Conservation (phyloP, 2,113 vertebrate genomes). For the Elephas maximus region DNA sequence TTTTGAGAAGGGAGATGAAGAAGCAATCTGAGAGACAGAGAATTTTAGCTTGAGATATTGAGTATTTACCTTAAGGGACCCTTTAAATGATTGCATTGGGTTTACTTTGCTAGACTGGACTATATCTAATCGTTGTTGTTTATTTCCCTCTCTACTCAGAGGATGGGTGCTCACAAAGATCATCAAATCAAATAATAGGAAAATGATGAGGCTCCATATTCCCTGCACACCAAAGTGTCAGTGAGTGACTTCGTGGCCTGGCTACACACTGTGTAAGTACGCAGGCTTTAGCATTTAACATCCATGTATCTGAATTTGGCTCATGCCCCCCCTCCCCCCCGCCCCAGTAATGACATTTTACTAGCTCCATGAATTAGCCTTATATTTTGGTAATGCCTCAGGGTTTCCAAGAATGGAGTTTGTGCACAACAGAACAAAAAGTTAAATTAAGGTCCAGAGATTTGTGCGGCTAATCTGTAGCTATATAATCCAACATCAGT, state of each 20-base stretch:
- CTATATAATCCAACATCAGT: background rate
- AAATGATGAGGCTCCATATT: no score
- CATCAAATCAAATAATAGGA: background rate
- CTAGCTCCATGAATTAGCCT: slow-evolving; percentile 40
- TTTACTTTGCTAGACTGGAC: background rate
- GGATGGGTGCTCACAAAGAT: background rate
- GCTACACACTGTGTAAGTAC: fast-evolving
- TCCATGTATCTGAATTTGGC: background rate
- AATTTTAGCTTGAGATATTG: background rate
- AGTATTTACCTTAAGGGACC: background rate
- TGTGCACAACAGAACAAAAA: background rate
- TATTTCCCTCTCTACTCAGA: background rate
- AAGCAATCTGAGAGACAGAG: background rate
- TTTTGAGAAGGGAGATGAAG: background rate
- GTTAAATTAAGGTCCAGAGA: slow-evolving; percentile 1
- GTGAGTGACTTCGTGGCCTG: background rate
- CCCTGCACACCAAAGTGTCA: background rate
- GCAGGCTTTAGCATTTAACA: background rate
- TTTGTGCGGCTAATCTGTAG: background rate
- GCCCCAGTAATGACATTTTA: background rate
- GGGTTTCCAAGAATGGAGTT: background rate
- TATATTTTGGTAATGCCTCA: background rate
- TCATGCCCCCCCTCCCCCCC: background rate
- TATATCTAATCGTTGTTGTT: background rate
- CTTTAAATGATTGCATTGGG: background rate